phyloP scores from a whole-genome alignment of 2,113 vertebrate genomes.

The Conger conger region DNA sequence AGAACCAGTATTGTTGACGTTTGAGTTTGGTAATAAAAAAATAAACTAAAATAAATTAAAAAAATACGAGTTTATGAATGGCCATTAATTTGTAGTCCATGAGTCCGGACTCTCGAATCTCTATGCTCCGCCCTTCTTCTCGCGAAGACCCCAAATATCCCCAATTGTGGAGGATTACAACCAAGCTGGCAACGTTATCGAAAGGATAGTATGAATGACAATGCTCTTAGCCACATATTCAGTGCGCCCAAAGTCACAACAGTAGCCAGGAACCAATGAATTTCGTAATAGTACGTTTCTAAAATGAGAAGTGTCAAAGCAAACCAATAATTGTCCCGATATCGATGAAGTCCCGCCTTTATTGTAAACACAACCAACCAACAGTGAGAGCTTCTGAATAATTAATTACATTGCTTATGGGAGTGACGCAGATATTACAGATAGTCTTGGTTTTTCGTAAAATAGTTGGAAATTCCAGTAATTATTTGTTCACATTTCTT shows the following conservation, averaged over 20 bases:
- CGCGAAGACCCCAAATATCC: neutral
- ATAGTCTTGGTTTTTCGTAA: slow-evolving; percentile 42
- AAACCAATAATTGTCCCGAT: slow-evolving; percentile 22
- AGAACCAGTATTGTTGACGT: too few relatives aligned
- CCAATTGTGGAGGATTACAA: neutral
- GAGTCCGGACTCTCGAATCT: too few relatives aligned
- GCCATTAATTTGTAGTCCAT: too few relatives aligned
- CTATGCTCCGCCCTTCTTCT: neutral
- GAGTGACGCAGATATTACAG: slow-evolving; percentile 52
- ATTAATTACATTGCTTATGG: slow-evolving; percentile 42
- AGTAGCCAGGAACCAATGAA: slow-evolving; percentile 39
- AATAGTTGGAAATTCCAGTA: slow-evolving; percentile 26
- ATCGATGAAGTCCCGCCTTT: slow-evolving; percentile 39
- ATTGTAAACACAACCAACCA: slow-evolving; percentile 40
- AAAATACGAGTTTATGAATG: too few relatives aligned
- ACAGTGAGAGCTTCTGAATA: slow-evolving; percentile 37
- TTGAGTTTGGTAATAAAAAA: too few relatives aligned
- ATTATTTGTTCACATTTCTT: neutral
- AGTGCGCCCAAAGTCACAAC: slow-evolving; percentile 26
- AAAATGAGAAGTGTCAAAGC: neutral
- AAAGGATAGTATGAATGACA: slow-evolving; percentile 18
- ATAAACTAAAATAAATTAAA: too few relatives aligned
- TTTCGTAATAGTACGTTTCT: neutral
- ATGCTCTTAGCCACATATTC: slow-evolving; percentile 7
- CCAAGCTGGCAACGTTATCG: slow-evolving; percentile 1